A percentile compares a stretch with the other conserved stretches of the same genome.
Evolutionary conservation across 2,113 vertebrate species (phyloP).

Genomic region (Dasyprocta punctata): DNA sequence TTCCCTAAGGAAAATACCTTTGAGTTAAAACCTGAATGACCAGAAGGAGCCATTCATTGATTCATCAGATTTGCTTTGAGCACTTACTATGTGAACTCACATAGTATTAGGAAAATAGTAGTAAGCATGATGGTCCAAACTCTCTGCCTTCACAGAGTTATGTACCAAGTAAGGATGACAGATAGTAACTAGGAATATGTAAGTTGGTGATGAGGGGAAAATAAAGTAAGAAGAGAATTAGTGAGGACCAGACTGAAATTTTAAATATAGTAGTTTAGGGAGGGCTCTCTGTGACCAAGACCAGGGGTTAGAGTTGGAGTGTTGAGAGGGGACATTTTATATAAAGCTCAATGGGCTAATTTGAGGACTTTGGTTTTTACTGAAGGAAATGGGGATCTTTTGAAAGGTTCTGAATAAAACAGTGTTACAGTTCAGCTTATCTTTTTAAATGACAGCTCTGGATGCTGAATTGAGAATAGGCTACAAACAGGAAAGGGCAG

Average conservation of each 20-base stretch:
- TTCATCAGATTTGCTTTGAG: neutral
- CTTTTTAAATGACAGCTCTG: neutral
- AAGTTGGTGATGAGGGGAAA: neutral
- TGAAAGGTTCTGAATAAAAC: neutral
- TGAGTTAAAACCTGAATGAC: neutral
- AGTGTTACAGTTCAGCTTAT: neutral
- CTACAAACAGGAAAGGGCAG: neutral
- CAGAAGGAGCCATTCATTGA: neutral
- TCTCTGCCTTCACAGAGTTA: neutral
- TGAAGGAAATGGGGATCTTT: neutral
- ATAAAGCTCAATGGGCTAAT: too few relatives aligned
- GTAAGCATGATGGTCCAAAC: neutral
- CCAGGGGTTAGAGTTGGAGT: neutral
- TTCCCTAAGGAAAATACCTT: neutral
- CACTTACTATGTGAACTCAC: neutral
- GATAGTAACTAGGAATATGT: neutral
- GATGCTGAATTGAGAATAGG: neutral
- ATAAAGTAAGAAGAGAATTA: neutral
- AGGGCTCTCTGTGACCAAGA: neutral
- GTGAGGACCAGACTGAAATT: neutral
- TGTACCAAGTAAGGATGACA: neutral
- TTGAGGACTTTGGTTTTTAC: neutral
- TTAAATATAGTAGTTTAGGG: neutral
- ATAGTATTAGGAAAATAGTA: neutral
- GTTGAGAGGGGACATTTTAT: neutral